These are phyloP conservation scores for Poecilia picta DNA, from an alignment of 2,797 vertebrate species.

Conservation along the genomic window DNA sequence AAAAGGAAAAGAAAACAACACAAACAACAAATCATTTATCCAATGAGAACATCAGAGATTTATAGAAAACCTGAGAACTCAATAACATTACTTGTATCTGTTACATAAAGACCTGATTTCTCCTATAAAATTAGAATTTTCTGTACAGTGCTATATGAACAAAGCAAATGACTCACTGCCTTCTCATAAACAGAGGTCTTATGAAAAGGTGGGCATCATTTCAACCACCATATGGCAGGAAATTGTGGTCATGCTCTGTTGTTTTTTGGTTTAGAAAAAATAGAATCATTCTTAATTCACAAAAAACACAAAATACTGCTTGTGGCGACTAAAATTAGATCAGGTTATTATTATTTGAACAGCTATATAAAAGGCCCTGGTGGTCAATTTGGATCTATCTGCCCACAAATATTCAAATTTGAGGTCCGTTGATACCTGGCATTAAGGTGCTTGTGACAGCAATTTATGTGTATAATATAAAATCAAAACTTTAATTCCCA, in stretches of 20 bases:
- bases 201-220: slow-evolving; percentile 84
- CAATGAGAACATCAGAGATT: slow-evolving; percentile 81
- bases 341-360: slow-evolving; percentile 65
- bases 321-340: slow-evolving; percentile 75
- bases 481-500: slow-evolving; percentile 70
- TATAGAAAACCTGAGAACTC: slow-evolving; percentile 89
- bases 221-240: slow-evolving; percentile 82
- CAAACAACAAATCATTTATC: slow-evolving; percentile 75
- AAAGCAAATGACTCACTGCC: slow-evolving; percentile 81
- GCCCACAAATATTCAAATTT: slow-evolving; percentile 69
- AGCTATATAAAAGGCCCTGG: slow-evolving; percentile 79
- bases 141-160: slow-evolving; percentile 88
- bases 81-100: slow-evolving; percentile 85
- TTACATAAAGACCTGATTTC: slow-evolving; percentile 88
- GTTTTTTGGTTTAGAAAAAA: slow-evolving; percentile 84
- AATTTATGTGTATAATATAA: slow-evolving; percentile 55
- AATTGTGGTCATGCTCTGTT: slow-evolving; percentile 82
- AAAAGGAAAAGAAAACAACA: slow-evolving; percentile 77
- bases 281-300: slow-evolving; percentile 83
- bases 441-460: slow-evolving; percentile 55
- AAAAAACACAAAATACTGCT: slow-evolving; percentile 80
- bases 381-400: slow-evolving; percentile 70
- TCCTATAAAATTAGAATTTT: slow-evolving; percentile 88
- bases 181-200: slow-evolving; percentile 81
- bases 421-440: slow-evolving; percentile 66